A percentile compares a stretch with the other conserved stretches of the same genome.
Conservation (phyloP, 1,140 invertebrate species). For the Drosophila guanche region DNA sequence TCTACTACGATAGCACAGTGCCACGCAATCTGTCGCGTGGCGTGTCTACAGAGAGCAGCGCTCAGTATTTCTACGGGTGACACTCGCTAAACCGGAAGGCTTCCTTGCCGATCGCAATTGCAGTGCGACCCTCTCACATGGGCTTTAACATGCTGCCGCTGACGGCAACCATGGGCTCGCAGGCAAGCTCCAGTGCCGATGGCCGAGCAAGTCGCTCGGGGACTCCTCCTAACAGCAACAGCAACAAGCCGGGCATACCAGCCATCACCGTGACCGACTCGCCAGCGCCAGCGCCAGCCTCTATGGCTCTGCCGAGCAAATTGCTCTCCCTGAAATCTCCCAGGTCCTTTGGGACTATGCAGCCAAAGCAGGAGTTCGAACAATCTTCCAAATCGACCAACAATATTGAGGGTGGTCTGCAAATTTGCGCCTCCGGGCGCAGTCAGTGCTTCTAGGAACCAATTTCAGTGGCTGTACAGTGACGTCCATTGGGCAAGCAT, state of each 20-base stretch:
- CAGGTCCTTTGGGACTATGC: too few species aligned
- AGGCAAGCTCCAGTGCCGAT: slow-evolving; percentile 18
- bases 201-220: slow-evolving; percentile 38
- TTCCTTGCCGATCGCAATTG: slow-evolving; percentile 66
- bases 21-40: slow-evolving; percentile 57
- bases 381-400: slow-evolving; percentile 3
- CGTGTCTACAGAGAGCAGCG: slow-evolving; percentile 58
- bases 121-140: slow-evolving; percentile 48
- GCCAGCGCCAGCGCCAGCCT: slow-evolving; percentile 22
- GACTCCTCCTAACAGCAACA: slow-evolving; percentile 41
- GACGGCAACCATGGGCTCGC: slow-evolving; percentile 54
- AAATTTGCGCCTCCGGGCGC: slow-evolving; percentile 43
- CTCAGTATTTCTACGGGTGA: slow-evolving; percentile 69
- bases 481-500: slow-evolving; percentile 6
- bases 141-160: slow-evolving; percentile 60
- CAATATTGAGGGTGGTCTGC: slow-evolving; percentile 21
- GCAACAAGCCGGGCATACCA: slow-evolving; percentile 56
- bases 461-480: slow-evolving; percentile 4
- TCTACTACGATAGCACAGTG: slow-evolving; percentile 68
- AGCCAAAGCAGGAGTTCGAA: too few species aligned
- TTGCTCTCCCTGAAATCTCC: too few species aligned
- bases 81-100: slow-evolving; percentile 68
- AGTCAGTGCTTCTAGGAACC: slow-evolving; percentile 61
- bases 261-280: slow-evolving; percentile 66
- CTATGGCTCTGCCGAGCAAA: too few species aligned